These are phyloP conservation scores for Athalia rosae DNA, from an alignment of 2,888 invertebrate genomes.

Conservation along the genomic window DNA sequence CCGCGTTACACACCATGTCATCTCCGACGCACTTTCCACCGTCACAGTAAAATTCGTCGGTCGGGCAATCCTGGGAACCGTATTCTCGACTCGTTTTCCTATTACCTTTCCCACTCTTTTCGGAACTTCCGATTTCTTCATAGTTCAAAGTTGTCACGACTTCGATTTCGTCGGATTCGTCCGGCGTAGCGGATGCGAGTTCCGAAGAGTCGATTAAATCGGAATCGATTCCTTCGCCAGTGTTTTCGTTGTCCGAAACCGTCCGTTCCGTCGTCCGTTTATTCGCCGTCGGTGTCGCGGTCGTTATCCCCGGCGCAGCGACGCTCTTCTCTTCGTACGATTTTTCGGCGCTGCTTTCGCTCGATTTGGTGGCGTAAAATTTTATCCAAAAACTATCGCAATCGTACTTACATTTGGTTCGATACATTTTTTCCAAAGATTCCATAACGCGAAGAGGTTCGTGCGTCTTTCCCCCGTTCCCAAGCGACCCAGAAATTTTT, in stretches of 20 bases:
- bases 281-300: background rate
- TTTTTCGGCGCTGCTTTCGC: conserved; percentile 19
- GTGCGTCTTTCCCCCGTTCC: background rate
- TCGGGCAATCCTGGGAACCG: conserved; percentile 44
- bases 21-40: conserved; percentile 60
- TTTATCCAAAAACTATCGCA: conserved; percentile 51
- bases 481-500: background rate
- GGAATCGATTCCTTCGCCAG: background rate
- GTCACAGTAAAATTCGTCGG: conserved; percentile 56
- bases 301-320: conserved; percentile 1
- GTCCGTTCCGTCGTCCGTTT: conserved; percentile 10
- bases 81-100: background rate
- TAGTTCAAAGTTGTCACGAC: background rate
- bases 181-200: background rate
- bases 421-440: background rate
- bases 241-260: background rate
- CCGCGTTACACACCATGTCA: conserved; percentile 70
- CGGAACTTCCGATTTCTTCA: background rate
- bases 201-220: background rate
- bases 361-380: conserved; percentile 42
- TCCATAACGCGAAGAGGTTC: conserved; percentile 2
- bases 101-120: background rate
- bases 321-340: background rate
- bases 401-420: conserved; percentile 46
- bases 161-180: too few species aligned